Base-by-base conservation (phyloP, 1,140 invertebrate species). In the Cydia strobilella region DNA sequence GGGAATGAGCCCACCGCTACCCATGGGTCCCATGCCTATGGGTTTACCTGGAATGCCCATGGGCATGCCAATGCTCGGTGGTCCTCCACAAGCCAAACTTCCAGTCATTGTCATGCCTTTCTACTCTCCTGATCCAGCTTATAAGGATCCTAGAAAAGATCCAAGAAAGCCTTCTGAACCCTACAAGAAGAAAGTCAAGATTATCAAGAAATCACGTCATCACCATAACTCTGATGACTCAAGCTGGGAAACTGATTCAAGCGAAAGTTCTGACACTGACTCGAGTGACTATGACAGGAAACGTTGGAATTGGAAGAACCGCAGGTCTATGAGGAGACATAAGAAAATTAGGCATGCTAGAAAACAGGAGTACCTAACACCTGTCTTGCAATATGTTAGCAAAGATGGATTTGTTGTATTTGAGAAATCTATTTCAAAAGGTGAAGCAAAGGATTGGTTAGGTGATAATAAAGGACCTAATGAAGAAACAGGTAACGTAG, bases 41-140 rank as follows among this genome's bases (percentile, higher is more conserved):
- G 71, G 74, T 9, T 76, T 81, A 62, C 77, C 81, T 23, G 77
- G 77, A 10, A 80, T 84, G 54, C 81, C 86, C 6, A 79, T 82
- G 75, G 79, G 77, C 0, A 80, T 87, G 72, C 77, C 81, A 1
- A 76, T 84, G 74, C 69, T 75, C 3, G 15, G 74, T 20, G 73
- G 74, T 42, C 76, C 72, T 7, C 85, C 87, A n/a, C 63, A 80
- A 12, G 86, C 87, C 7, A 92, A 92, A 75, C 75, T 92, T 3
- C 90, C 90, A n/a, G 88, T 92, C 15, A 90, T 92, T 3, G 90
- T 92, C 2, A 92, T 92, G 90, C 89, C 90, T 5, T 89, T 90
- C 27, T 92, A 92, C 75, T 89, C 88, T 0, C 89, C 84, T 72
- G 89, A 90, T 62, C 77, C 79, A 15, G 73, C 82, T 0, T 85